phyloP scores from a whole-genome alignment of 2,888 invertebrate genomes.

The Himalopsyche kuldschensis region DNA sequence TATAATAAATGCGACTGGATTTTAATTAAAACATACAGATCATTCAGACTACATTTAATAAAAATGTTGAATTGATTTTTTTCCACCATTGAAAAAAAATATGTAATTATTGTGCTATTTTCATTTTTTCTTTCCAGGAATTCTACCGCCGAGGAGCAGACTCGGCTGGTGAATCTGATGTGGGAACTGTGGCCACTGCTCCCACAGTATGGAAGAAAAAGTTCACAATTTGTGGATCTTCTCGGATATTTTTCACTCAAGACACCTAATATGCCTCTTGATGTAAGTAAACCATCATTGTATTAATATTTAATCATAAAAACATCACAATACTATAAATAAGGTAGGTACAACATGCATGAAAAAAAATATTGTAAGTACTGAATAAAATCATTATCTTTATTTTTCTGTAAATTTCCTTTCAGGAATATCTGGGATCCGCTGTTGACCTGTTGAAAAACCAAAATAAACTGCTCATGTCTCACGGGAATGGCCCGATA shows the following conservation, averaged over 20 bases:
- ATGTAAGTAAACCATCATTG: conserved; percentile 11
- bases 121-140: conserved; percentile 58
- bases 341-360: too few relatives aligned
- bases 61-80: too few relatives aligned
- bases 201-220: conserved; percentile 89
- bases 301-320: too few relatives aligned
- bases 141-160: conserved; percentile 75
- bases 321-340: too few relatives aligned
- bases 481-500: conserved; percentile 92
- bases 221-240: conserved; percentile 95
- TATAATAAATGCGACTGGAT: too few relatives aligned
- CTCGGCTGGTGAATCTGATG: conserved; percentile 76
- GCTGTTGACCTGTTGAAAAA: conserved; percentile 82
- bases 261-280: conserved; percentile 54
- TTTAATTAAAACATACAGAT: too few relatives aligned
- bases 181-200: conserved; percentile 92
- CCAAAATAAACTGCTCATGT: conserved; percentile 86
- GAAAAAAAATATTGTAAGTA: too few relatives aligned
- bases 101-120: too few relatives aligned
- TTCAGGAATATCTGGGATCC: conserved; percentile 79
- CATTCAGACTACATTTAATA: too few relatives aligned
- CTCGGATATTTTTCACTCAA: conserved; percentile 93
- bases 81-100: too few relatives aligned
- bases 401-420: conserved; percentile 17
- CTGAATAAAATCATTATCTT: too few relatives aligned